A percentile compares a stretch with the other conserved stretches of the same genome.
Conservation (phyloP, 2,888 invertebrate species). For the Ochropacha duplaris region DNA sequence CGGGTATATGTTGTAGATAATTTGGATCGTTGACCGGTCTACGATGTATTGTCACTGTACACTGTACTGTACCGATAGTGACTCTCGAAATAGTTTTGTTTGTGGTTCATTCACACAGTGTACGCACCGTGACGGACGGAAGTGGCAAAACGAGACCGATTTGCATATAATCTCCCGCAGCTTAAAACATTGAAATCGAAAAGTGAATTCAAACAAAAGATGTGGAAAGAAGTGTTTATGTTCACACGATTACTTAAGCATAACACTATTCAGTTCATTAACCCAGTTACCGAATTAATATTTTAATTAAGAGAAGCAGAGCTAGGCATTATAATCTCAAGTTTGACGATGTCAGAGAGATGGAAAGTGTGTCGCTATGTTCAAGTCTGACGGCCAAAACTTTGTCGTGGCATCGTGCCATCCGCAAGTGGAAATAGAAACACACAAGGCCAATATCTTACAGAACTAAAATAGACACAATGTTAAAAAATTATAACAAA, state of each 20-base stretch:
- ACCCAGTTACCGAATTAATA: constrained; percentile 74
- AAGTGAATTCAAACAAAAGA: constrained; percentile 53
- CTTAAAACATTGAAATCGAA: constrained; percentile 40
- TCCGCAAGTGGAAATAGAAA: constrained; percentile 58
- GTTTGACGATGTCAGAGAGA: constrained; percentile 34
- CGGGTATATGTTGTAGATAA: constrained; percentile 41
- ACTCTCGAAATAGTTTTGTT: constrained; percentile 71
- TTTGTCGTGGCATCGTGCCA: constrained; percentile 75
- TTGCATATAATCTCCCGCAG: constrained; percentile 50
- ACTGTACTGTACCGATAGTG: constrained; percentile 52
- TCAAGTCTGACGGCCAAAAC: constrained; percentile 56
- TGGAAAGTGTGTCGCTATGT: constrained; percentile 65
- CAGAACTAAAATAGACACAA: constrained; percentile 64
- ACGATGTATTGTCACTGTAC: constrained; percentile 64
- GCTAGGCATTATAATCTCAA: constrained; percentile 46
- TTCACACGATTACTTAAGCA: constrained; percentile 66
- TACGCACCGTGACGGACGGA: constrained; percentile 75
- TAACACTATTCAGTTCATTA: constrained; percentile 74
- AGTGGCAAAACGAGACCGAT: constrained; percentile 62
- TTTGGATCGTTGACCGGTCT: constrained; percentile 70
- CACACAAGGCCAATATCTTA: constrained; percentile 68
- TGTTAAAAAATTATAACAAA: constrained; percentile 37
- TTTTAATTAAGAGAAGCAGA: constrained; percentile 69
- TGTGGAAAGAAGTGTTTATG: constrained; percentile 61
- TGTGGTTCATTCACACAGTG: constrained; percentile 70